Percentiles rank a stretch among this genome's conserved stretches.
phyloP scores from a whole-genome alignment of 2,113 vertebrate species.

The Micronycteris hirsuta region DNA sequence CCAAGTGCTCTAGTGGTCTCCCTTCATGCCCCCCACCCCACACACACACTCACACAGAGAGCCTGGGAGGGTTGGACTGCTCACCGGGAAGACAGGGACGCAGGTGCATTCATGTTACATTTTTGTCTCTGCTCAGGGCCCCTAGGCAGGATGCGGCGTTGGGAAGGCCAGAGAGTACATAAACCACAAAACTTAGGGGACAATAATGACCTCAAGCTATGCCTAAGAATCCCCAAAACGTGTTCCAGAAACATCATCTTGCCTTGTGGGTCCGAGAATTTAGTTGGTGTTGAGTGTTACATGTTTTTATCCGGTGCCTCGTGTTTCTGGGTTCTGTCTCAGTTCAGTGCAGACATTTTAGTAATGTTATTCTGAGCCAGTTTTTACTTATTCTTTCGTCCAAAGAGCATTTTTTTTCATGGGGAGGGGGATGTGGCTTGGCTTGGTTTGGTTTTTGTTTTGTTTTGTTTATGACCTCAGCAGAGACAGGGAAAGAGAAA shows the following conservation, averaged over 20 bases:
- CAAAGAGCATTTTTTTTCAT: slow-evolving; percentile 77
- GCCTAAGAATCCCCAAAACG: slow-evolving; percentile 42
- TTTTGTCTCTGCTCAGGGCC: background rate
- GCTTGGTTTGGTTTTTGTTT: slow-evolving; percentile 59
- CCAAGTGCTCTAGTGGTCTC: background rate
- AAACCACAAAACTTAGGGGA: background rate
- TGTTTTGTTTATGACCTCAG: slow-evolving; percentile 66
- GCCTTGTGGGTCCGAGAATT: slow-evolving; percentile 38
- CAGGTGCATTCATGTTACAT: fast-evolving
- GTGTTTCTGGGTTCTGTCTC: slow-evolving; percentile 59
- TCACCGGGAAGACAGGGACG: background rate
- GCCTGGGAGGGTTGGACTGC: background rate
- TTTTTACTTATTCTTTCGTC: slow-evolving; percentile 80
- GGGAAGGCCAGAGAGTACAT: background rate
- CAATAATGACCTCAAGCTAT: background rate
- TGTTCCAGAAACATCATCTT: background rate
- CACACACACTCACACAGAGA: background rate
- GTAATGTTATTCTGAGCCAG: slow-evolving; percentile 78
- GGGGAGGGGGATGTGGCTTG: slow-evolving; percentile 41
- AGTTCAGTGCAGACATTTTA: slow-evolving; percentile 60
- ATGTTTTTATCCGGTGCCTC: slow-evolving; percentile 71
- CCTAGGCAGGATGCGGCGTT: background rate
- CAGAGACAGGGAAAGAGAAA: slow-evolving; percentile 75
- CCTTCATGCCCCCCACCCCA: fast-evolving
- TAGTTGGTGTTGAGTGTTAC: background rate